phyloP scores from a whole-genome alignment of 1,140 invertebrate genomes.

The Drosophila azteca region DNA sequence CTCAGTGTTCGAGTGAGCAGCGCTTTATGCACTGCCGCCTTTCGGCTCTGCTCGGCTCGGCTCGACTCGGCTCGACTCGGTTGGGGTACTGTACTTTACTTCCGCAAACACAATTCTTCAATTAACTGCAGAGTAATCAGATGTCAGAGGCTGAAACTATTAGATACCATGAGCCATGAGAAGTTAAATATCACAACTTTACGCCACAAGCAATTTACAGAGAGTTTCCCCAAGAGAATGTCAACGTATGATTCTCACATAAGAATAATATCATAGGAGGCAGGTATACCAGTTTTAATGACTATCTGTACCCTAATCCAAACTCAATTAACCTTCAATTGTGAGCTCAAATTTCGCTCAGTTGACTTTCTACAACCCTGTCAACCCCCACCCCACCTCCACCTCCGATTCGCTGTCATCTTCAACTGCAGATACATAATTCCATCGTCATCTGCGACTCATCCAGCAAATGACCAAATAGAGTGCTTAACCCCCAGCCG shows the following conservation, averaged over 20 bases:
- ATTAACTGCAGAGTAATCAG: constrained; percentile 7
- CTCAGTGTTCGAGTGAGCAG: not conserved
- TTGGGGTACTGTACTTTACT: constrained; percentile 11
- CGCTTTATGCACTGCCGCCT: constrained; percentile 2
- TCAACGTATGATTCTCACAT: too few relatives aligned
- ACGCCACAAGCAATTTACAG: too few relatives aligned
- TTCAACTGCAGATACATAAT: constrained; percentile 29
- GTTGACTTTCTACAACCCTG: not conserved
- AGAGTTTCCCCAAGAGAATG: too few relatives aligned
- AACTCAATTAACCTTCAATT: constrained; percentile 38
- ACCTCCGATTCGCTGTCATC: not conserved
- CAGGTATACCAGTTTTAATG: too few relatives aligned
- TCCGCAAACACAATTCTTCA: constrained; percentile 45
- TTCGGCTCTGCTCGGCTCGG: not conserved
- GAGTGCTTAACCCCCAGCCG: constrained; percentile 66
- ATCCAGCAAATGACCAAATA: constrained; percentile 53
- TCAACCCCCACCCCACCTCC: not conserved
- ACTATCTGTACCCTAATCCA: not conserved
- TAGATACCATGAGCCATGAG: too few relatives aligned
- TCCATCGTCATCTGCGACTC: constrained; percentile 23
- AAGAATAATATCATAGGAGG: too few relatives aligned
- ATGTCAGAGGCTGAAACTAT: too few relatives aligned
- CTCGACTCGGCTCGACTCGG: too few relatives aligned
- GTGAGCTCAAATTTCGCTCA: constrained; percentile 35
- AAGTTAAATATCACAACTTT: too few relatives aligned